phyloP scores from a whole-genome alignment of 2,113 vertebrate genomes.

The Lepidothrix coronata region DNA sequence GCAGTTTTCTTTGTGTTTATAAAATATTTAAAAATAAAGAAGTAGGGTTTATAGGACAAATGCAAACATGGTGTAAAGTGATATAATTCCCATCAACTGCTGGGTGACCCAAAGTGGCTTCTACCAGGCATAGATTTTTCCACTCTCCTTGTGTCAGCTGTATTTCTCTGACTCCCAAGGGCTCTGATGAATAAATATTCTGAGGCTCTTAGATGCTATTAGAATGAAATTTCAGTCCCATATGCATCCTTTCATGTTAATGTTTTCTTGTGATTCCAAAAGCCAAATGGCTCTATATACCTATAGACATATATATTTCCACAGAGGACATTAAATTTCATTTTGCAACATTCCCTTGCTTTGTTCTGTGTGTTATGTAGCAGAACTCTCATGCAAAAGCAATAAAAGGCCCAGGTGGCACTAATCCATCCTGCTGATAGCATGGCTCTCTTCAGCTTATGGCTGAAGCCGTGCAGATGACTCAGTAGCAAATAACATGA shows the following conservation, averaged over 20 bases:
- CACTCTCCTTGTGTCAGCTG: slow-evolving; percentile 4
- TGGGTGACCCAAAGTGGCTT: slow-evolving; percentile 20
- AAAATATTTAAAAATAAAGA: slow-evolving; percentile 54
- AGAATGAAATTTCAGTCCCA: not conserved
- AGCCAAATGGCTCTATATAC: not conserved
- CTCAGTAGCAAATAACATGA: not conserved
- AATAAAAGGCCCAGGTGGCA: not conserved
- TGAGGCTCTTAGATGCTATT: not conserved
- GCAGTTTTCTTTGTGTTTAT: slow-evolving; percentile 61
- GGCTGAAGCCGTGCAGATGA: not conserved
- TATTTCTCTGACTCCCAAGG: slow-evolving; percentile 11
- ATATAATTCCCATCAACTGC: slow-evolving; percentile 50
- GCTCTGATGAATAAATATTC: slow-evolving; percentile 6
- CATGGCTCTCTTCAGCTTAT: not conserved
- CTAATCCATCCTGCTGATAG: not conserved
- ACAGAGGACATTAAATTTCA: not conserved
- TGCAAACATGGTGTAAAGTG: slow-evolving; percentile 49
- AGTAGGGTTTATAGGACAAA: slow-evolving; percentile 57
- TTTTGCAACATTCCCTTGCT: not conserved
- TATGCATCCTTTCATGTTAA: not conserved
- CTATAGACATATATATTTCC: not conserved
- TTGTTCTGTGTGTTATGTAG: not conserved
- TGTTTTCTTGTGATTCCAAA: not conserved
- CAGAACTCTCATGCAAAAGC: not conserved
- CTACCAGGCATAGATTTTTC: slow-evolving; percentile 47